Percentiles rank a stretch among this genome's conserved stretches.
Conservation (phyloP, 2,888 invertebrate genomes). For the Germaria angustata region DNA sequence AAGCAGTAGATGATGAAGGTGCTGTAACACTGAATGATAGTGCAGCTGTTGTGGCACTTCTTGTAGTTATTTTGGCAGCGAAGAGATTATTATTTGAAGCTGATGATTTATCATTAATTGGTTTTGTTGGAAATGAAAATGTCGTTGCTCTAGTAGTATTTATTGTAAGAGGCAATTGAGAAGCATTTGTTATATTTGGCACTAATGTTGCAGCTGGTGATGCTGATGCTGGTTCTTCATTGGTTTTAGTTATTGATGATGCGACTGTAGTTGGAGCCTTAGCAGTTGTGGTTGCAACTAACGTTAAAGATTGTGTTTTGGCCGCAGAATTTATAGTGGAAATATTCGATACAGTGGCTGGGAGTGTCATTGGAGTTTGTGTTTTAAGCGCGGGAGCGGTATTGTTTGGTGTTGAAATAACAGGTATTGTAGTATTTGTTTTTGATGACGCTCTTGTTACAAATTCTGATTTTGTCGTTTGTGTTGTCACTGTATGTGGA, state of each 20-base stretch:
- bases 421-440: constrained; percentile 55
- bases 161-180: neutral
- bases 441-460: constrained; percentile 48
- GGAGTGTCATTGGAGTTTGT: neutral
- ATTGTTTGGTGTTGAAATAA: neutral
- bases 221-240: neutral
- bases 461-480: neutral
- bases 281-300: constrained; percentile 5
- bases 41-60: neutral
- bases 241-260: neutral
- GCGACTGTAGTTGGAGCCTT: neutral
- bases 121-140: neutral
- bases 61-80: constrained; percentile 16
- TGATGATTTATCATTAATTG: neutral
- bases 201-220: constrained; percentile 16
- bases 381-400: neutral
- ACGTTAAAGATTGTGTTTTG: constrained; percentile 10
- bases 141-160: neutral
- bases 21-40: neutral
- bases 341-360: neutral
- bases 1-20: constrained; percentile 26
- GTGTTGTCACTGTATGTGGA: neutral
- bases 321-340: neutral
- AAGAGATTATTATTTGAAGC: constrained; percentile 13
- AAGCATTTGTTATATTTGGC: neutral